Evolutionary conservation across 2,888 invertebrate genomes (phyloP).

Genomic region (Atherix ibis): DNA sequence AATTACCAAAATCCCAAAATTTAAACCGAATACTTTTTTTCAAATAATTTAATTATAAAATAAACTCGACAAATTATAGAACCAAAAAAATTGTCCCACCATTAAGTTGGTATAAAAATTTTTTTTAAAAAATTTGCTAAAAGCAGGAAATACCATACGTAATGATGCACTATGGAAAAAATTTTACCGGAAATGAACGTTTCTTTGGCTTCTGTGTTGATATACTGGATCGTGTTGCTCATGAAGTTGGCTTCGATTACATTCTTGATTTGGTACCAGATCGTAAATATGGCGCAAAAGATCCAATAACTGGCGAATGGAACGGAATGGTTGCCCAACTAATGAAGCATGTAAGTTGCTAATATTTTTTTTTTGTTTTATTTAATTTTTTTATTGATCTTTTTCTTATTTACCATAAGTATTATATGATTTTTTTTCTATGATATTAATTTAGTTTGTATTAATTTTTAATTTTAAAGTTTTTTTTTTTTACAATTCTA

Average conservation of each 20-base stretch:
- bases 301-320: constrained; percentile 58
- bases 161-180: constrained; percentile 53
- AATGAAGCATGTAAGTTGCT: constrained; percentile 47
- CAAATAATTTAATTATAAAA: no score
- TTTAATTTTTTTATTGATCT: background rate
- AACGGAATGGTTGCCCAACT: constrained; percentile 57
- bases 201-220: constrained; percentile 72
- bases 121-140: no score
- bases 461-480: no score
- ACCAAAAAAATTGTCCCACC: no score
- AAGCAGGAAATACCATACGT: constrained; percentile 56
- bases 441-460: no score
- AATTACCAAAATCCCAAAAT: no score
- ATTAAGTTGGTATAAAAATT: no score
- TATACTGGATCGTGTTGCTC: constrained; percentile 48
- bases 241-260: constrained; percentile 54
- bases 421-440: constrained; percentile 24
- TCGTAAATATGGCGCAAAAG: constrained; percentile 56
- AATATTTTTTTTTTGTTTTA: no score
- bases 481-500: no score
- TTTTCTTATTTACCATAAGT: no score
- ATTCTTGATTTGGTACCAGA: constrained; percentile 54
- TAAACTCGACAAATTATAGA: no score
- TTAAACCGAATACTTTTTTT: no score
- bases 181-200: constrained; percentile 53